Base-by-base conservation (phyloP, 2,888 invertebrate species). In the Lithophane leautieri region DNA sequence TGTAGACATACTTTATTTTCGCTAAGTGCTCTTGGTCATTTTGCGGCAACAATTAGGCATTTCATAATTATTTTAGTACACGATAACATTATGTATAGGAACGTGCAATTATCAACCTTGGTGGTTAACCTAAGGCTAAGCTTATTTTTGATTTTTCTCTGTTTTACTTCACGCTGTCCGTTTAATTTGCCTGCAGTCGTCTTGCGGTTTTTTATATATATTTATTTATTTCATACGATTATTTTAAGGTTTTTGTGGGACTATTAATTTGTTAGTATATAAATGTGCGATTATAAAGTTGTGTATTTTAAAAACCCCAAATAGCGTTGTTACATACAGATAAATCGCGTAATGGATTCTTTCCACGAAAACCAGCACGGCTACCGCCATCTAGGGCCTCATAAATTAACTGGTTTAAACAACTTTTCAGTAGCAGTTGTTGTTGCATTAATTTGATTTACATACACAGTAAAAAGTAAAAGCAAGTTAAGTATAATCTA, bases 41-140 rank as follows among this genome's bases (percentile, higher is more conserved):
- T 77, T 73, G 40, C 22, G 68, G 62, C 56, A 58, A 82, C 42
- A 63, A 66, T 76, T 81, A 73, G 62, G 12, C 6, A 76, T 69
- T 76, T 81, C 62, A 61, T 78, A 73, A 75, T 65, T 63, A 50
- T 80, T 83, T 81, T 73, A n/a, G n/a, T n/a, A n/a, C 74, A 63
- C 73, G 81, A 76, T 58, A 72, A 77, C 54, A 76, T 75, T 76
- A 66, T 74, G 65, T 60, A 62, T 47, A 70, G 67, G 67, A 77
- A 79, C 87, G 79, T 86, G 86, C 76, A 75, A 76, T 73, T 73
- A 73, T 19, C 61, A 79, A 78, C 90, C 90, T 90, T 89, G 85
- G 76, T 66, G 79, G 81, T 82, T 84, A 87, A 82, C 87, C 88
- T 89, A 83, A 76, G 76, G 73, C 81, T 82, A 73, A 44, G 50